These are phyloP conservation scores for Toxotes chatareus DNA, from an alignment of 2,113 vertebrate species.

Conservation along the genomic window DNA sequence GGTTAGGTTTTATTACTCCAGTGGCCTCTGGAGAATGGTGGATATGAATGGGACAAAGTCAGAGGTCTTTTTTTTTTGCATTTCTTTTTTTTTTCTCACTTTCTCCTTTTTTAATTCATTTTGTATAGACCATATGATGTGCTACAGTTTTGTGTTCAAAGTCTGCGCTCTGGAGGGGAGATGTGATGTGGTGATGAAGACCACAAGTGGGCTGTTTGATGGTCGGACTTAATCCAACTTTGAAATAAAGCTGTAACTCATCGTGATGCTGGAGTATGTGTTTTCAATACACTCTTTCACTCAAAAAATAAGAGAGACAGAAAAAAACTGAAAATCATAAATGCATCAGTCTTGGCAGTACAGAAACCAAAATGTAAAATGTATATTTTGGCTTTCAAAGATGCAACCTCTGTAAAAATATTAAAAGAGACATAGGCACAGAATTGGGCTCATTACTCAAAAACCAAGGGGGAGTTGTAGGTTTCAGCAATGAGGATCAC, in stretches of 20 bases:
- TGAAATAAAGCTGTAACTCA: conserved; percentile 77
- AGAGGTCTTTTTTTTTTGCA: not conserved
- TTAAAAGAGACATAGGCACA: too few relatives aligned
- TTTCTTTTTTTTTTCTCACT: not conserved
- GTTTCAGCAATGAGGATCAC: too few relatives aligned
- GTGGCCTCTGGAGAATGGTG: not conserved
- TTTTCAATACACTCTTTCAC: not conserved
- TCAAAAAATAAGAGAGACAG: not conserved
- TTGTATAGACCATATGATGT: conserved; percentile 58
- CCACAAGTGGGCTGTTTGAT: conserved; percentile 14
- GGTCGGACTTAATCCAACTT: conserved; percentile 44
- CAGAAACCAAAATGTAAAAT: not conserved
- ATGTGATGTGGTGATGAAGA: not conserved
- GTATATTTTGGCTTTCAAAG: not conserved
- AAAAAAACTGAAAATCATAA: not conserved
- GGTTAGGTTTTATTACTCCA: conserved; percentile 8
- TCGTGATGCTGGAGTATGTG: not conserved
- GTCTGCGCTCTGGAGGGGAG: conserved; percentile 33
- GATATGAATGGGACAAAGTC: conserved; percentile 7
- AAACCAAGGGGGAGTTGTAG: too few relatives aligned
- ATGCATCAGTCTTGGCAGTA: not conserved
- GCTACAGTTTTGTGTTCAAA: conserved; percentile 62
- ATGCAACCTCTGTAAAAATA: not conserved
- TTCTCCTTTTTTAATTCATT: conserved; percentile 43
- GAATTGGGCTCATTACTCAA: too few relatives aligned